A percentile compares a stretch with the other conserved stretches of the same genome.
These are phyloP conservation scores for Rhea americana DNA, from an alignment of 2,113 vertebrate species.

Conservation along the genomic window DNA sequence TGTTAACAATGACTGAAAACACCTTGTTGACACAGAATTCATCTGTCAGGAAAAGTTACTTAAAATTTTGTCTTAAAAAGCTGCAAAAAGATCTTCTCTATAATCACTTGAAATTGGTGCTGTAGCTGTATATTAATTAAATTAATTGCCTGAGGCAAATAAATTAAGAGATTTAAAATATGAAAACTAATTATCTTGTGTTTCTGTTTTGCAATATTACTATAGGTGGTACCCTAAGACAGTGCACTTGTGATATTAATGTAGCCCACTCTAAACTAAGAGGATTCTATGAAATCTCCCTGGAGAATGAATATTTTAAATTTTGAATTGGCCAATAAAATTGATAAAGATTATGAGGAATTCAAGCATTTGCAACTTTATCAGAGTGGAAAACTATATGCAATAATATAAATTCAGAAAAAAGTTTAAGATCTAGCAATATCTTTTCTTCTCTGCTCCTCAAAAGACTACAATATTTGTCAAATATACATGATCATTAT, in stretches of 20 bases:
- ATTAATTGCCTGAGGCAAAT: slow-evolving; percentile 1
- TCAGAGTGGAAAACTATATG: background rate
- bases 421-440: background rate
- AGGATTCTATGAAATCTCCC: background rate
- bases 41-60: background rate
- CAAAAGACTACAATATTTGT: background rate
- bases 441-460: background rate
- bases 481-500: background rate
- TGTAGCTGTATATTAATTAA: background rate
- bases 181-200: background rate
- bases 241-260: background rate
- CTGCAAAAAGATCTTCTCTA: background rate
- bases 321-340: background rate
- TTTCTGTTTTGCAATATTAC: background rate
- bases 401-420: background rate
- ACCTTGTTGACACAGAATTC: background rate
- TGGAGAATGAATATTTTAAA: background rate
- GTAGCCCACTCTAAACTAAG: background rate
- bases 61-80: background rate
- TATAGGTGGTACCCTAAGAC: background rate
- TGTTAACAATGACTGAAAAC: background rate
- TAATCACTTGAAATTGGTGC: background rate
- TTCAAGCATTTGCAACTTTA: background rate
- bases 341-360: too few relatives aligned
- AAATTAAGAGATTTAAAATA: background rate